These are phyloP conservation scores for Gopherus evgoodei DNA, from an alignment of 2,113 vertebrate species.

Conservation along the genomic window DNA sequence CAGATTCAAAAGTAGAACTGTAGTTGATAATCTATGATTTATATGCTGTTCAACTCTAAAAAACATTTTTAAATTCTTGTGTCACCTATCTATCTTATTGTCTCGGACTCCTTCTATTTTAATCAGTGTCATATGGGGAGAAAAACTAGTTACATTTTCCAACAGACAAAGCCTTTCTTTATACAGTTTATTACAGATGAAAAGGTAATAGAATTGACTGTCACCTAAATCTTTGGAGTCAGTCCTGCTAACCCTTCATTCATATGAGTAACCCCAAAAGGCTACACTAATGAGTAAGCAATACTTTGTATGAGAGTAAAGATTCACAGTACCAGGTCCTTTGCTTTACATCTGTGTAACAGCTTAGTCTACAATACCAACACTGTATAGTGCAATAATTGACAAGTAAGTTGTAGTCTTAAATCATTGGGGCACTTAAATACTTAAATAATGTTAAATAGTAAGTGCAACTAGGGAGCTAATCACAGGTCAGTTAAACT, in stretches of 20 bases:
- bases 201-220: not conserved
- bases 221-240: not conserved
- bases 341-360: not conserved
- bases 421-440: not conserved
- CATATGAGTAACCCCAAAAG: not conserved
- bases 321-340: not conserved
- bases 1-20: not conserved
- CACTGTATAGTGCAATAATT: not conserved
- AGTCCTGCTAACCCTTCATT: not conserved
- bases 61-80: slow-evolving; percentile 30
- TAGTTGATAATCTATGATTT: not conserved
- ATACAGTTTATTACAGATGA: not conserved
- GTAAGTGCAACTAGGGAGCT: not conserved
- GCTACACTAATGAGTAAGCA: not conserved
- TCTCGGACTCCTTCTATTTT: not conserved
- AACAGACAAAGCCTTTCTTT: not conserved
- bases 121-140: not conserved
- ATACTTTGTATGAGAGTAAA: not conserved
- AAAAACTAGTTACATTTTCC: not conserved
- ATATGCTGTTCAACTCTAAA: not conserved
- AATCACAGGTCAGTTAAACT: not conserved
- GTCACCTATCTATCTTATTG: not conserved
- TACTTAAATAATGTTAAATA: not conserved
- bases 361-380: not conserved
- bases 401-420: not conserved